Evolutionary conservation across 2,113 vertebrate genomes (phyloP).

Genomic region (Eira barbara): DNA sequence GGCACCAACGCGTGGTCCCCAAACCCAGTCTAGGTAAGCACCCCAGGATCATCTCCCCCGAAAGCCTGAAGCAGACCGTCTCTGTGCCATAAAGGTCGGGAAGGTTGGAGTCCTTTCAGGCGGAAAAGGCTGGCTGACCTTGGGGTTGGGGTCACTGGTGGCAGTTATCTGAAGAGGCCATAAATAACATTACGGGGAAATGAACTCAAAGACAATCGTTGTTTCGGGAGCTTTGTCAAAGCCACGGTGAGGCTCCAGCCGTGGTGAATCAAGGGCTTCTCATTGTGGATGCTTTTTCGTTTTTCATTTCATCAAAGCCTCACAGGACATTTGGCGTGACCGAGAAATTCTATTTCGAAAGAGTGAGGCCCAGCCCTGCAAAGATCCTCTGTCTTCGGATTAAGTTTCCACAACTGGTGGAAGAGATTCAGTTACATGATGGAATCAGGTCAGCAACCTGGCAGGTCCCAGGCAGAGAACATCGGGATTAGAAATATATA

Average conservation of each 20-base stretch:
- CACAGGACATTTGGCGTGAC: conserved; percentile 44
- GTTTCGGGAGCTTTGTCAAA: conserved; percentile 36
- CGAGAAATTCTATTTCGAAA: conserved; percentile 65
- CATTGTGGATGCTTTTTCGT: background rate
- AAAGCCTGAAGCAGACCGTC: background rate
- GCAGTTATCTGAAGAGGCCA: conserved; percentile 47
- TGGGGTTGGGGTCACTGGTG: conserved; percentile 39
- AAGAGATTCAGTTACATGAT: conserved; percentile 49
- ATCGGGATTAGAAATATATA: background rate
- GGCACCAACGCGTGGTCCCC: background rate
- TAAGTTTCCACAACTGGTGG: conserved; percentile 65
- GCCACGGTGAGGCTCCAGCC: background rate
- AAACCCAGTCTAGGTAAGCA: background rate
- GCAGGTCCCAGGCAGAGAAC: conserved; percentile 17
- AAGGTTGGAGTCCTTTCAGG: background rate
- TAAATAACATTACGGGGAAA: background rate
- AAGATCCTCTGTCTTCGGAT: conserved; percentile 34
- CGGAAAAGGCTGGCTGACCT: conserved; percentile 58
- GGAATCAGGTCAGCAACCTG: background rate
- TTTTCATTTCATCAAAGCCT: conserved; percentile 41
- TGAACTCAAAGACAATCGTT: background rate
- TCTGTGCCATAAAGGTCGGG: conserved; percentile 24
- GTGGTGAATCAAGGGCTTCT: conserved; percentile 13
- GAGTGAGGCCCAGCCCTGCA: background rate
- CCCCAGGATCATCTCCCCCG: background rate